Conservation (phyloP, 2,113 vertebrate species). For the Aptenodytes forsteri region DNA sequence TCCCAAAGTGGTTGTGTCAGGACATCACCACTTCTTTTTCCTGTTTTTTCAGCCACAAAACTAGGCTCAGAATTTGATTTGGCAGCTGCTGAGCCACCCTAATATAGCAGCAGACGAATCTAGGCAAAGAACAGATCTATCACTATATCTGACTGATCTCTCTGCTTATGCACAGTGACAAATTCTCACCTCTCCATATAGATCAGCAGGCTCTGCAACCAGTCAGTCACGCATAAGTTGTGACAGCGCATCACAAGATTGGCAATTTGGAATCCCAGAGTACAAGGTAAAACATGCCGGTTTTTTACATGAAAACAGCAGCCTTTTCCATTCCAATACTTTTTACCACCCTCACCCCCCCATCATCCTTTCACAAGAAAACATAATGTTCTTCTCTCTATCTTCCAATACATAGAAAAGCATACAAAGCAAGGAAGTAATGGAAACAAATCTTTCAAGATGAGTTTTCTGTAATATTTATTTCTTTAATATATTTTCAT, state of each 20-base stretch:
- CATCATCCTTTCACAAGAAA: conserved; percentile 5
- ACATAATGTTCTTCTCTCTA: neutral
- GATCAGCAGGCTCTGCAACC: conserved; percentile 73
- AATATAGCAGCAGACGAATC: conserved; percentile 74
- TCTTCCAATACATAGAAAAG: neutral
- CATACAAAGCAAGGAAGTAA: neutral
- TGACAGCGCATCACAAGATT: conserved; percentile 68
- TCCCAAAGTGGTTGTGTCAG: conserved; percentile 44
- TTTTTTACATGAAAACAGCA: conserved; percentile 59
- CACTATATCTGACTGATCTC: conserved; percentile 78
- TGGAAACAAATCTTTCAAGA: neutral
- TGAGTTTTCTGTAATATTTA: neutral
- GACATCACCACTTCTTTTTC: conserved; percentile 44
- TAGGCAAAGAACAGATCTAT: conserved; percentile 78
- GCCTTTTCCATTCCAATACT: conserved; percentile 16
- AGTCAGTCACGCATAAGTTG: conserved; percentile 72
- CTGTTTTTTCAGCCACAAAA: conserved; percentile 50
- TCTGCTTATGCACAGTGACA: conserved; percentile 78
- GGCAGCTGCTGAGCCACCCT: conserved; percentile 63
- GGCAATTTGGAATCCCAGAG: conserved; percentile 63
- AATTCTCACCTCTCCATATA: conserved; percentile 80
- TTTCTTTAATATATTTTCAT: neutral
- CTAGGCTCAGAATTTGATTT: conserved; percentile 70
- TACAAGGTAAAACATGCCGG: conserved; percentile 63
- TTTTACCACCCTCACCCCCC: neutral